Base-by-base conservation (phyloP, 2,888 invertebrate genomes). In the Platypus cylindrus region DNA sequence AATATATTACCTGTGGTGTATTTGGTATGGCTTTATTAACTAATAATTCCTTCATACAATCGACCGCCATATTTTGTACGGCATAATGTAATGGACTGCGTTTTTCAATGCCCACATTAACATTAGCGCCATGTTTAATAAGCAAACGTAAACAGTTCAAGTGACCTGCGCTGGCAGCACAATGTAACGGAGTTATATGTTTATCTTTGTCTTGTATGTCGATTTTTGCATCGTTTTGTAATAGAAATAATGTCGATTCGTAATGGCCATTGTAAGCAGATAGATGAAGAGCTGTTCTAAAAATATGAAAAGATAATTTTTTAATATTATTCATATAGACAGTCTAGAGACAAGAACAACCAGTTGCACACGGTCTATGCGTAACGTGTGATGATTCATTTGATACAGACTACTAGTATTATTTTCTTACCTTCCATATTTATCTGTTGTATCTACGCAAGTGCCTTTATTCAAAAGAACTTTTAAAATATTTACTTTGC, bases 71-170 rank as follows among this genome's bases (percentile, higher is more conserved):
- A 51, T 78, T 82, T 45, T 82, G 71, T 32, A 86, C 84, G 1
- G 90, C 90, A 56, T 81, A 85, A 56, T 87, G 85, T 41, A 91
- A 62, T 1, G 90, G 80, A 24, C 83, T 84, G 43, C 73, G 72
- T 34, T 73, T 72, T 24, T 40, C 43, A 14, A 70, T 48, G 12
- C 83, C 83, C 5, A 80, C 78, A 50, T 83, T 78, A n/a, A 83
- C 74, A 48, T 82, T 76, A n/a, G 85, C 85, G 1, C 80, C 81
- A 37, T 74, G 68, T 39, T 70, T 68, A 37, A 87, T 62, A 42
- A 90, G 57, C 46, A 75, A 59, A 60, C 74, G 65, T 25, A 78
- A 65, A 47, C 73, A 72, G 15, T 62, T 53, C n/a, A 75, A 54
- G 45, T 73, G 68, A 37, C 73, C 75, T 7, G 70, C 68, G 40